Base-by-base conservation (phyloP, 2,888 invertebrate species). In the Disparrhopalites patrizii region DNA sequence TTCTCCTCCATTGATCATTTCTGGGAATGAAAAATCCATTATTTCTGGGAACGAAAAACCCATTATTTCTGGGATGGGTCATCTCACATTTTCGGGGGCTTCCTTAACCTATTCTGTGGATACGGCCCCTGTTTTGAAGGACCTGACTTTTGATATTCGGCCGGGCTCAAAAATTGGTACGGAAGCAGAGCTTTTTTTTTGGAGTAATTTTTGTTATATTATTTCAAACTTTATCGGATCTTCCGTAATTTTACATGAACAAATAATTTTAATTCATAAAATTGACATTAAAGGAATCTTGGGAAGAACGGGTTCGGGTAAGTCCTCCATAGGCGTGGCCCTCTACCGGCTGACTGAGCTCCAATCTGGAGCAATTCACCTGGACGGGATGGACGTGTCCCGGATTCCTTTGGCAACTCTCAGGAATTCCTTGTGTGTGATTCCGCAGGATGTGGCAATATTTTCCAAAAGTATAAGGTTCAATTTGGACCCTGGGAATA, bases 381-480 rank as follows among this genome's bases (percentile, higher is more conserved):
- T 86, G 51, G 85, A 85, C 69, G 81, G 78, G 31, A 72, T 83
- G 3, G 83, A 85, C 74, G 81, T 84, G 62, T 76, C 78, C 5
- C 75, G 75, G 5, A 75, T 83, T n/a, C 80, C 81, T 0, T 76
- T 85, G 54, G 78, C 81, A 47, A 79, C 81, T 65, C 78, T 87
- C 18, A 79, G 86, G 57, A 80, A 79, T 30, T 78, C 78, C 52
- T 74, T 83, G 40, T 81, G 82, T 13, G 79, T 83, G 51, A 83
- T 87, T 68, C 85, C 86, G 7, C 86, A 86, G 75, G 86, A 86
- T 76, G 85, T 86, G 1, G 81, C 84, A 2, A 78, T 87, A 13
- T 86, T 86, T 76, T 81, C 81, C 28, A 85, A 85, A 50, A 47
- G 47, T 25, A 23, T 2, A 67, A 82, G 82, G 72, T 80, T 79